A percentile compares a stretch with the other conserved stretches of the same genome.
Evolutionary conservation across 2,888 invertebrate genomes (phyloP).

Genomic region (Selenia dentaria): DNA sequence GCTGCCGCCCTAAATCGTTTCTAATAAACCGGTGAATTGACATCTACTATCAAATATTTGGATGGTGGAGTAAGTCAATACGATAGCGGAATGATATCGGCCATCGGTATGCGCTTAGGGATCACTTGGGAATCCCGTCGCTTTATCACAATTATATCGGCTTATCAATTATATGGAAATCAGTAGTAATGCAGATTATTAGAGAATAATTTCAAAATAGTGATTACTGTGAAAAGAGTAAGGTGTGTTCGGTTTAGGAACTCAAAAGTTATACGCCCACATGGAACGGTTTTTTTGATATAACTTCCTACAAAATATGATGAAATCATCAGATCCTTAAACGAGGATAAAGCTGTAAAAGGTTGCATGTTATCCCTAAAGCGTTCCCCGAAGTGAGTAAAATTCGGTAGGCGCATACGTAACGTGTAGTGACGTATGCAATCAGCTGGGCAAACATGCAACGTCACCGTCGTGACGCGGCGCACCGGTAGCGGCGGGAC

Average conservation of each 20-base stretch:
- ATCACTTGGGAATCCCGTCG: constrained; percentile 13
- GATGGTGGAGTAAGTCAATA: background rate
- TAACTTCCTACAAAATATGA: constrained; percentile 9
- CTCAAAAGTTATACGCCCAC: too few species aligned
- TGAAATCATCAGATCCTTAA: constrained; percentile 6
- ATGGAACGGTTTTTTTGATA: too few species aligned
- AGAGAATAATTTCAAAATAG: too few species aligned
- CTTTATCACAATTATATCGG: background rate
- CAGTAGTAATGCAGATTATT: too few species aligned
- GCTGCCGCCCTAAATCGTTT: background rate
- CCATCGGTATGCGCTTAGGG: constrained; percentile 17
- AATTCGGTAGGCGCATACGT: constrained; percentile 10
- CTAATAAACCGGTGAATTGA: background rate
- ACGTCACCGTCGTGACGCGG: constrained; percentile 41
- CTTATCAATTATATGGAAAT: too few species aligned
- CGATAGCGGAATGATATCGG: background rate
- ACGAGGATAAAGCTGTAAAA: constrained; percentile 1
- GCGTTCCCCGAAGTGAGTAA: constrained; percentile 34
- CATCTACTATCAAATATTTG: constrained; percentile 9
- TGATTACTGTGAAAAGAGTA: too few species aligned
- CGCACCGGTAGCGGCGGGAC: constrained; percentile 35
- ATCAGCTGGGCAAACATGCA: constrained; percentile 48
- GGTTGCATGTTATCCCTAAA: constrained; percentile 30
- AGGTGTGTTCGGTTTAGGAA: too few species aligned
- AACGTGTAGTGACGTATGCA: constrained; percentile 46